phyloP scores from a whole-genome alignment of 1,140 invertebrate genomes.

The Microplitis demolitor region DNA sequence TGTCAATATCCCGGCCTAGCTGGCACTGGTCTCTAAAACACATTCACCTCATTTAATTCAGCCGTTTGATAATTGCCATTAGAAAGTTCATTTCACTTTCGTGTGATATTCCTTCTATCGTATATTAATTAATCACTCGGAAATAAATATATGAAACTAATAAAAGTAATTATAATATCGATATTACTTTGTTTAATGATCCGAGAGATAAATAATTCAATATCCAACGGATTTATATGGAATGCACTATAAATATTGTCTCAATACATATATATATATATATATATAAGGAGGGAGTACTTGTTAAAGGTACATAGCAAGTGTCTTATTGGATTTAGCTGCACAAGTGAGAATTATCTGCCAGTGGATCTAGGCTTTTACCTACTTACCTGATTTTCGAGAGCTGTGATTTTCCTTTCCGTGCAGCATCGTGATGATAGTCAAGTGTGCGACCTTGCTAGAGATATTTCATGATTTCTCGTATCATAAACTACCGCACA shows the following conservation, averaged over 20 bases:
- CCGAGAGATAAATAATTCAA: too few relatives aligned
- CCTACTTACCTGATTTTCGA: constrained; percentile 27
- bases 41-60: neutral
- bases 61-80: constrained; percentile 3
- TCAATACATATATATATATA: too few relatives aligned
- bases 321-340: too few relatives aligned
- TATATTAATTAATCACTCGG: neutral
- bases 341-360: neutral
- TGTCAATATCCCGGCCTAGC: too few relatives aligned
- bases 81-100: constrained; percentile 15
- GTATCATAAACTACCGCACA: constrained; percentile 3
- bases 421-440: constrained; percentile 5
- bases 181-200: too few relatives aligned
- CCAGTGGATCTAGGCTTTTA: constrained; percentile 15
- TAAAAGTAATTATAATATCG: neutral
- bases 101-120: neutral
- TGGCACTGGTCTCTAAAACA: neutral
- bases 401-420: constrained; percentile 25
- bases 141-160: neutral
- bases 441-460: constrained; percentile 4
- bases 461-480: constrained; percentile 9
- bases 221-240: too few relatives aligned
- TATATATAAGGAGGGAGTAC: too few relatives aligned
- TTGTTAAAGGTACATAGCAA: too few relatives aligned
- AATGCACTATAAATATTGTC: too few relatives aligned